These are phyloP conservation scores for Hanleya hanleyi DNA, from an alignment of 2,888 invertebrate genomes.

Conservation along the genomic window DNA sequence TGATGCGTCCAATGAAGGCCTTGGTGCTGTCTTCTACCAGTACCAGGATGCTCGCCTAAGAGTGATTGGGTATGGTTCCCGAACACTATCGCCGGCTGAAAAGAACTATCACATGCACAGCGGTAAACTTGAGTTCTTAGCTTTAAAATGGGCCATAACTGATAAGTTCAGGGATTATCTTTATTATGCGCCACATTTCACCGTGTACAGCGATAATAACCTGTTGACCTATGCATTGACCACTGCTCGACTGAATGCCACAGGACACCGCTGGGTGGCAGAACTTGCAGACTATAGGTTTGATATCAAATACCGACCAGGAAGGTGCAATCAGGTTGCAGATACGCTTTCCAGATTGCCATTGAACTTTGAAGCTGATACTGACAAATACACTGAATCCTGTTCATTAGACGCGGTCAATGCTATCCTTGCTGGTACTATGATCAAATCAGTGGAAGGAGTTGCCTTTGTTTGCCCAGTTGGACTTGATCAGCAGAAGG, in stretches of 20 bases:
- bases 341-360: conserved; percentile 20
- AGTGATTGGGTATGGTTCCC: conserved; percentile 26
- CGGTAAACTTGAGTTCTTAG: conserved; percentile 20
- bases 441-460: not conserved
- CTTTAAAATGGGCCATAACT: conserved; percentile 26
- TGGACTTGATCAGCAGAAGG: too few species aligned
- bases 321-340: conserved; percentile 16
- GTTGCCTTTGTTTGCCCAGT: not conserved
- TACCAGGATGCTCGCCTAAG: conserved; percentile 11
- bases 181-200: not conserved
- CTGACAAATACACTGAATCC: not conserved
- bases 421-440: not conserved
- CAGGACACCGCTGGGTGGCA: conserved; percentile 25
- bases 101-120: conserved; percentile 19
- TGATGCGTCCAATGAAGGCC: conserved; percentile 21
- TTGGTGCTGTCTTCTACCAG: conserved; percentile 37
- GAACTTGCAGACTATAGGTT: conserved; percentile 19
- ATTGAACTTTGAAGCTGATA: too few species aligned
- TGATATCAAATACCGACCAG: conserved; percentile 9
- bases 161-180: conserved; percentile 27
- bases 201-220: conserved; percentile 13
- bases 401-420: not conserved
- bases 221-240: conserved; percentile 22
- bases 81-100: conserved; percentile 17
- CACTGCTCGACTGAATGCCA: conserved; percentile 24